Conservation (phyloP, 2,113 vertebrate species). For the Hyperopisus bebe region DNA sequence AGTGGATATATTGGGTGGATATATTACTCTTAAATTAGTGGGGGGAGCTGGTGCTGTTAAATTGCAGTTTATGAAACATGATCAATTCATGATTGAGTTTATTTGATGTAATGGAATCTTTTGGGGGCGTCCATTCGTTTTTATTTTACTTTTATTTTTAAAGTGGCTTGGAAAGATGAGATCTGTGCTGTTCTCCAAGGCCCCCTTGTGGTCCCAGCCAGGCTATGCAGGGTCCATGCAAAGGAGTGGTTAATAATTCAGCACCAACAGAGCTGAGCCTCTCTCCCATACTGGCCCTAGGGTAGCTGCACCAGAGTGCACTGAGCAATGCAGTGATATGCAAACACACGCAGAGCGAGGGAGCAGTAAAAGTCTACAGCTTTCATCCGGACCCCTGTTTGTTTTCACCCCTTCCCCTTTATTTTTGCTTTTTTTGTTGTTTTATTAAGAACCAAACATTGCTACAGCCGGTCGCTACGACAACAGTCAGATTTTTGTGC, state of each 20-base stretch:
- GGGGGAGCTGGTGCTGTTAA: background rate
- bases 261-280: background rate
- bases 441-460: background rate
- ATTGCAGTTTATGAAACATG: background rate
- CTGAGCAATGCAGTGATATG: background rate
- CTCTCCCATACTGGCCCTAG: background rate
- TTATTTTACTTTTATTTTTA: background rate
- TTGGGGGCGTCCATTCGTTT: background rate
- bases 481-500: constrained; percentile 1
- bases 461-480: constrained; percentile 7
- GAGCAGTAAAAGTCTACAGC: background rate
- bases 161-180: background rate
- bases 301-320: background rate
- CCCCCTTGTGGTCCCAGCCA: background rate
- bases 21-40: background rate
- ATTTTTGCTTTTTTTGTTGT: background rate
- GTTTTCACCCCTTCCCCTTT: background rate
- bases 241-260: constrained; percentile 12
- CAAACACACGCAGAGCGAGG: background rate
- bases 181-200: background rate
- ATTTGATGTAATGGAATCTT: background rate
- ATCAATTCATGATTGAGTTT: background rate
- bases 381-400: constrained; percentile 1
- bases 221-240: background rate
- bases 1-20: background rate